Conservation (phyloP, 1,140 invertebrate species). For the Drosophila auraria region DNA sequence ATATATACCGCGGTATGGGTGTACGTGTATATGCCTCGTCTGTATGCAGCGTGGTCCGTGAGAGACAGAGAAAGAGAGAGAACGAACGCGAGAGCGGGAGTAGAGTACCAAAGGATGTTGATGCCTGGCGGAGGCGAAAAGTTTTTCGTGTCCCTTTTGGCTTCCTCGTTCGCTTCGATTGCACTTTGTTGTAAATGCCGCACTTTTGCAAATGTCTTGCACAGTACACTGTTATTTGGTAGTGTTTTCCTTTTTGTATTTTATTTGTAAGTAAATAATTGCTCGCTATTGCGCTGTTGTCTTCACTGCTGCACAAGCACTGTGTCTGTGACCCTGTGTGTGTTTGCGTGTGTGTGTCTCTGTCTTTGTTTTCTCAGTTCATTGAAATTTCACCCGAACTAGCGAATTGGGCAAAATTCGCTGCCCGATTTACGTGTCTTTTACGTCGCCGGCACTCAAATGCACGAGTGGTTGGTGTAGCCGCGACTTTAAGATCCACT, state of each 20-base stretch:
- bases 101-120: constrained; percentile 74
- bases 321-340: constrained; percentile 50
- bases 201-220: constrained; percentile 43
- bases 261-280: constrained; percentile 82
- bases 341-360: constrained; percentile 62
- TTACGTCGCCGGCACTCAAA: constrained; percentile 56
- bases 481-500: constrained; percentile 43
- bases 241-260: constrained; percentile 66
- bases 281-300: constrained; percentile 82
- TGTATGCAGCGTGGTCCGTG: constrained; percentile 68
- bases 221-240: constrained; percentile 48
- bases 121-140: constrained; percentile 58
- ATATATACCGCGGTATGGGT: constrained; percentile 60
- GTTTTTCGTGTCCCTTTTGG: constrained; percentile 38
- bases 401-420: constrained; percentile 77
- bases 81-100: constrained; percentile 49
- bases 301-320: constrained; percentile 59
- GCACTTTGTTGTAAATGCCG: constrained; percentile 29
- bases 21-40: constrained; percentile 53
- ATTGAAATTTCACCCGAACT: constrained; percentile 81
- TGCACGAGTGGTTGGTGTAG: constrained; percentile 49
- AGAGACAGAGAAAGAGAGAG: constrained; percentile 54
- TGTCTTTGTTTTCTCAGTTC: constrained; percentile 83
- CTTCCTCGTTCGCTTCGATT: constrained; percentile 21
- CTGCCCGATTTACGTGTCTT: constrained; percentile 62